Evolutionary conservation across 2,888 invertebrate genomes (phyloP).

Genomic region (Napeogenes inachia): DNA sequence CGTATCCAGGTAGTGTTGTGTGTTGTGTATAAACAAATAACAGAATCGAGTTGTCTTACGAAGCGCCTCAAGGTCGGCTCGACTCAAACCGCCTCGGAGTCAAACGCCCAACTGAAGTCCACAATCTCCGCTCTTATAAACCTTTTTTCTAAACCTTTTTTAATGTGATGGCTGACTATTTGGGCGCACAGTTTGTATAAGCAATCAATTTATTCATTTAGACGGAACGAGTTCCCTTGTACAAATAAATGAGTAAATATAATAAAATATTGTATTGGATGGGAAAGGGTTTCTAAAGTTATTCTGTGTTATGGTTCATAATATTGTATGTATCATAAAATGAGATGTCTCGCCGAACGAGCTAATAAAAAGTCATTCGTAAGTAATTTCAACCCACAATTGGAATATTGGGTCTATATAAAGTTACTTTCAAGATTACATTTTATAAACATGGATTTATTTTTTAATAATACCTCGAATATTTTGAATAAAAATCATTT

Average conservation of each 20-base stretch:
- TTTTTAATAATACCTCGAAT: neutral
- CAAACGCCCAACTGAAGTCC: conserved; percentile 47
- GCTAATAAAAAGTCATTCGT: conserved; percentile 22
- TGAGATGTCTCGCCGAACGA: conserved; percentile 24
- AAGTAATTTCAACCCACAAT: conserved; percentile 18
- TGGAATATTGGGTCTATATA: conserved; percentile 8
- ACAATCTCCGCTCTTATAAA: conserved; percentile 49
- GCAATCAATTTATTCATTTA: conserved; percentile 78
- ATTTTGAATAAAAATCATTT: conserved; percentile 2
- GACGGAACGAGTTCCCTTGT: conserved; percentile 65
- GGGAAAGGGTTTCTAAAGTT: conserved; percentile 41
- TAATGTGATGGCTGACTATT: conserved; percentile 75
- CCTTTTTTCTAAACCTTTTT: conserved; percentile 69
- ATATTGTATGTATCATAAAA: conserved; percentile 39
- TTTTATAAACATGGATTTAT: neutral
- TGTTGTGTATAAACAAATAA: conserved; percentile 77
- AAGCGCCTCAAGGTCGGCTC: conserved; percentile 66
- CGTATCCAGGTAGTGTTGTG: conserved; percentile 73
- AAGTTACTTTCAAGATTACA: conserved; percentile 3
- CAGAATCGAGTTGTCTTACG: conserved; percentile 75
- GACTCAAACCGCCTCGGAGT: conserved; percentile 41
- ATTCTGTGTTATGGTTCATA: conserved; percentile 46
- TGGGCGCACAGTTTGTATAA: conserved; percentile 77
- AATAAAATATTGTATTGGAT: conserved; percentile 48
- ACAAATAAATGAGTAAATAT: conserved; percentile 70